A percentile compares a stretch with the other conserved stretches of the same genome.
Conservation (phyloP, 2,888 invertebrate genomes). For the Dusona sp. region DNA sequence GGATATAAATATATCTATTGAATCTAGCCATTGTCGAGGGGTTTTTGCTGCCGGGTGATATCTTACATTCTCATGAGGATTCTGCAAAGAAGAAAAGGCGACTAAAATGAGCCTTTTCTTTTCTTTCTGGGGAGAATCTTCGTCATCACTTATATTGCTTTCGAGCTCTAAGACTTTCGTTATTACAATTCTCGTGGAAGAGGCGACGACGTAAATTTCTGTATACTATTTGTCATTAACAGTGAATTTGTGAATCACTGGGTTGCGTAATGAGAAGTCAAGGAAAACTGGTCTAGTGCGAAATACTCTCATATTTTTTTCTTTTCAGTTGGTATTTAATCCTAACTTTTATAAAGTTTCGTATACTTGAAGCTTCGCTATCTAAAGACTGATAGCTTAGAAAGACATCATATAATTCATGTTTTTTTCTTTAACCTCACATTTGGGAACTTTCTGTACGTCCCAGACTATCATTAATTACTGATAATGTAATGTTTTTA, state of each 20-base stretch:
- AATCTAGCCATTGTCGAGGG: conserved; percentile 19
- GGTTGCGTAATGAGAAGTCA: neutral
- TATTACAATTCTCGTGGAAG: conserved; percentile 1
- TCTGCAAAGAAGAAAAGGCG: conserved; percentile 27
- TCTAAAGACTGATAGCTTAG: neutral
- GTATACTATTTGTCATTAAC: neutral
- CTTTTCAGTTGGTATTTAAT: neutral
- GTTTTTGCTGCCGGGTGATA: conserved; percentile 30
- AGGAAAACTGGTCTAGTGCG: neutral
- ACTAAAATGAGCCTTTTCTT: conserved; percentile 50
- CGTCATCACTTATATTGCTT: conserved; percentile 51
- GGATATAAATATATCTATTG: conserved; percentile 3
- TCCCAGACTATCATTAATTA: too few species aligned
- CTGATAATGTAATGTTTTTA: too few species aligned
- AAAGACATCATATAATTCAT: neutral
- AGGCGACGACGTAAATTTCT: conserved; percentile 27
- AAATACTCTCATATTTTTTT: neutral
- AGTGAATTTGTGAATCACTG: neutral
- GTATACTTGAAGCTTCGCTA: neutral
- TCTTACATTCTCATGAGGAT: conserved; percentile 43
- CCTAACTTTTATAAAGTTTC: neutral
- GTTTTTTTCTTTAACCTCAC: too few species aligned
- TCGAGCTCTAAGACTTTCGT: conserved; percentile 14
- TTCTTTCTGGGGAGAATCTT: conserved; percentile 29
- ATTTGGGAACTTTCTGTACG: too few species aligned